These are phyloP conservation scores for Aricia agestis DNA, from an alignment of 1,140 invertebrate genomes.

Conservation along the genomic window DNA sequence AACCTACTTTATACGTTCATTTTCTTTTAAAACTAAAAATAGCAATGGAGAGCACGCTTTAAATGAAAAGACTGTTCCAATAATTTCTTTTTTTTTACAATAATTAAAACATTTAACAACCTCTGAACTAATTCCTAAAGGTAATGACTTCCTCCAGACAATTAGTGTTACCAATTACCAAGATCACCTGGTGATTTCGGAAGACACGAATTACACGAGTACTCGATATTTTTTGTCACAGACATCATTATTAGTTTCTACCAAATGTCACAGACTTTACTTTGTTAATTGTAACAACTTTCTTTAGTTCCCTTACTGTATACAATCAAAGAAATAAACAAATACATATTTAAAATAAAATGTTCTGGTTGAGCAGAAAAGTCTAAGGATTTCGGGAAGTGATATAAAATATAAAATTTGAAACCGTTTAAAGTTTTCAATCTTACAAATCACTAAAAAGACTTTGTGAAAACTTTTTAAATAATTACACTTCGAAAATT, in stretches of 20 bases:
- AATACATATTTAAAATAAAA: too few species aligned
- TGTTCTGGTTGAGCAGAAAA: too few species aligned
- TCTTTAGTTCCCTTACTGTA: too few species aligned
- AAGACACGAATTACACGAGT: slow-evolving; percentile 1
- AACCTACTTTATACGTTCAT: too few species aligned
- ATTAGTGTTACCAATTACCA: slow-evolving; percentile 5
- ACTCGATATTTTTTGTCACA: neutral
- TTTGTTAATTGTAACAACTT: neutral
- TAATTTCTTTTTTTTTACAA: neutral
- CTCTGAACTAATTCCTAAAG: slow-evolving; percentile 5
- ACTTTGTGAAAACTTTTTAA: too few species aligned
- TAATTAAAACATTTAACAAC: neutral
- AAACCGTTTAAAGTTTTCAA: too few species aligned
- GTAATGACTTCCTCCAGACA: slow-evolving; percentile 11
- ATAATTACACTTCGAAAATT: too few species aligned
- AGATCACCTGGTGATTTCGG: slow-evolving; percentile 11
- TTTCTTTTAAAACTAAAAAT: neutral
- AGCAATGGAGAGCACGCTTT: neutral
- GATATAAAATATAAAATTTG: too few species aligned
- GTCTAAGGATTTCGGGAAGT: too few species aligned
- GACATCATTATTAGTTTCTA: neutral
- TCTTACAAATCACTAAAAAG: too few species aligned
- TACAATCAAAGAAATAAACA: too few species aligned
- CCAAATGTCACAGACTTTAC: neutral
- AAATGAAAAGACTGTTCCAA: neutral